Evolutionary conservation across 2,888 invertebrate species (phyloP).

Genomic region (Polydrusus tereticollis): DNA sequence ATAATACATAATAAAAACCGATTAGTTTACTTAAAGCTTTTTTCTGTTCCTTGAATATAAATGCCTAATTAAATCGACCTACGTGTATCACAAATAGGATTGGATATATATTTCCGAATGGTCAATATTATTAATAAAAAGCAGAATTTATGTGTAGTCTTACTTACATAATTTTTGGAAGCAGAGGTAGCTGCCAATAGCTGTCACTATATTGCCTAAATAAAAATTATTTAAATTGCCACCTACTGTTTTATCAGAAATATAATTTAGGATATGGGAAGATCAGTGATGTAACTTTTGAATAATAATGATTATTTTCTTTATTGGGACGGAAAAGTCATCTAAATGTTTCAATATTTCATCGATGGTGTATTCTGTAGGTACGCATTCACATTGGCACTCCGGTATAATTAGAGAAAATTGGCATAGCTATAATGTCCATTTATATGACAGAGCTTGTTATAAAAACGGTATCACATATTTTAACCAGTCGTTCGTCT

Average conservation of each 20-base stretch:
- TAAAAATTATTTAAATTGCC: neutral
- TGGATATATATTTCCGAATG: too few species aligned
- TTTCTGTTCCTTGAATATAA: slow-evolving; percentile 12
- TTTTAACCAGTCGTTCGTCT: too few species aligned
- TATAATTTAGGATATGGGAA: too few species aligned
- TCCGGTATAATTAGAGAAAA: too few species aligned
- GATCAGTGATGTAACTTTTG: neutral
- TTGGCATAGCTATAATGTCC: too few species aligned
- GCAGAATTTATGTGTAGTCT: neutral
- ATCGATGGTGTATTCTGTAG: too few species aligned
- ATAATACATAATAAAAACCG: slow-evolving; percentile 20
- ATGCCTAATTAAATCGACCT: slow-evolving; percentile 2
- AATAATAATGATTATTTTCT: too few species aligned
- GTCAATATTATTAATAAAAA: neutral
- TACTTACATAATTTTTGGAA: neutral
- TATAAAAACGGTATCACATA: too few species aligned
- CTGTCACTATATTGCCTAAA: neutral
- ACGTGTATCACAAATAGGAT: neutral
- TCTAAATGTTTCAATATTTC: too few species aligned
- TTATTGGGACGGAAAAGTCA: too few species aligned
- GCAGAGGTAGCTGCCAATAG: neutral
- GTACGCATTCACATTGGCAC: too few species aligned
- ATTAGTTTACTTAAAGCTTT: slow-evolving; percentile 15
- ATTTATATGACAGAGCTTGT: too few species aligned
- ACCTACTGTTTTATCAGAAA: neutral